A percentile compares a stretch with the other conserved stretches of the same genome.
Conservation (phyloP, 2,888 invertebrate genomes). For the Latheticus oryzae region DNA sequence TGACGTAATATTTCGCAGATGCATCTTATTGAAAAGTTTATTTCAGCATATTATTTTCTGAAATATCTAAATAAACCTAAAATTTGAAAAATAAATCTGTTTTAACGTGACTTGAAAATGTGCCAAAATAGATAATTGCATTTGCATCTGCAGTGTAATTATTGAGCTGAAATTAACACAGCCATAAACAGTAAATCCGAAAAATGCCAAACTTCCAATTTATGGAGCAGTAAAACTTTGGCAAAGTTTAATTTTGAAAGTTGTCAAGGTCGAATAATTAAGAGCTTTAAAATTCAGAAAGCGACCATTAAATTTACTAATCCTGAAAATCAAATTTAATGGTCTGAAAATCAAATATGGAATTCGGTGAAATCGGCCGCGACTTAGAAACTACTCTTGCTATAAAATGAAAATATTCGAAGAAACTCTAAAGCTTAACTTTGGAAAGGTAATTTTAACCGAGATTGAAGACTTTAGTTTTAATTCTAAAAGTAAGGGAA, state of each 20-base stretch:
- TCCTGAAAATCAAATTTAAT: slow-evolving; percentile 17
- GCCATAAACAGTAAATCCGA: too few relatives aligned
- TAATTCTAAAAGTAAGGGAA: slow-evolving; percentile 7
- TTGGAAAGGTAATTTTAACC: slow-evolving; percentile 3
- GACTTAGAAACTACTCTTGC: not conserved
- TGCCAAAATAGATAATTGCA: too few relatives aligned
- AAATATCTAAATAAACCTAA: too few relatives aligned
- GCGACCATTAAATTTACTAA: slow-evolving; percentile 7
- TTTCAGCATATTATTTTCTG: too few relatives aligned
- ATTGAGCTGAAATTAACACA: too few relatives aligned
- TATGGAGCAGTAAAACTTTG: too few relatives aligned
- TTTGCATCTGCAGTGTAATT: too few relatives aligned
- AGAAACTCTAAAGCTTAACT: not conserved
- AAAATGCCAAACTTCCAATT: too few relatives aligned
- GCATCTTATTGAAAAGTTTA: too few relatives aligned
- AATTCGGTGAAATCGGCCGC: not conserved
- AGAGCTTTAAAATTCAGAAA: slow-evolving; percentile 14
- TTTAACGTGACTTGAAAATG: too few relatives aligned
- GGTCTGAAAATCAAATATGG: slow-evolving; percentile 14
- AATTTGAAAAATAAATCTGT: too few relatives aligned
- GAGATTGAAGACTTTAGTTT: slow-evolving; percentile 7
- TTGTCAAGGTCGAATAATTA: slow-evolving; percentile 17
- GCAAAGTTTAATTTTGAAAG: slow-evolving; percentile 6
- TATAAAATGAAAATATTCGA: slow-evolving; percentile 3
- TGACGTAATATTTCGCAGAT: too few relatives aligned